Base-by-base conservation (phyloP, 2,113 vertebrate genomes). In the Albula goreensis region DNA sequence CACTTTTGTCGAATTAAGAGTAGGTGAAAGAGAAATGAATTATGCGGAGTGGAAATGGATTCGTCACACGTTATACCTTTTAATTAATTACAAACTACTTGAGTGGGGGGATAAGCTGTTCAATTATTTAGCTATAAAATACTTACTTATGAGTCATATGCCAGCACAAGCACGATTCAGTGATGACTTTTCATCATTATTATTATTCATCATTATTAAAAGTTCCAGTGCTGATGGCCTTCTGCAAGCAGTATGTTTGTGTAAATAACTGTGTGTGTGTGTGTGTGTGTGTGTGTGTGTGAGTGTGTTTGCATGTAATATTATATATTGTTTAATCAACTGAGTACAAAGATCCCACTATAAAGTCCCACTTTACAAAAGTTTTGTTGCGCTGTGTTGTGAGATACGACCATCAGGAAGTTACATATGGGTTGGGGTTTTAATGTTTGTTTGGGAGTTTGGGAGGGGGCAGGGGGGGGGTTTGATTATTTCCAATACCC, bases 1-100 rank as follows among this genome's bases (percentile, higher is more conserved):
- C 84, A 85, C 50, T 10, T 41, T 13, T 41, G 41, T 50, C 78
- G 60, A 85, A 60, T 80, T 53, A 85, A 85, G 74, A 60, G 53
- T 56, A 79, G 78, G 66, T 79, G 84, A 80, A 79, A 85, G 53
- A 60, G 48, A 52, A 57, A 22, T n/a, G 19, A 56, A 49, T 52
- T 56, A 60, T 60, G 77, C 49, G 78, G 77, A 85, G 84, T 48
- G 84, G 83, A 49, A 85, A 80, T 22, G 51, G 74, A 85, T 80
- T 57, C 53, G 77, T 80, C 41, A 79, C 78, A 77, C 51, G 80
- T 85, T 80, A 52, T 80, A 80, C 52, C 53, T 57, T 41, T 48
- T 52, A 85, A 85, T 85, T 85, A 80, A 50, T 79, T 77, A 77
- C 51, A 79, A 70, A 78, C 31, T 85, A 85, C 48, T 60, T 80